phyloP scores from a whole-genome alignment of 2,113 vertebrate species.

The Alethe castanea region DNA sequence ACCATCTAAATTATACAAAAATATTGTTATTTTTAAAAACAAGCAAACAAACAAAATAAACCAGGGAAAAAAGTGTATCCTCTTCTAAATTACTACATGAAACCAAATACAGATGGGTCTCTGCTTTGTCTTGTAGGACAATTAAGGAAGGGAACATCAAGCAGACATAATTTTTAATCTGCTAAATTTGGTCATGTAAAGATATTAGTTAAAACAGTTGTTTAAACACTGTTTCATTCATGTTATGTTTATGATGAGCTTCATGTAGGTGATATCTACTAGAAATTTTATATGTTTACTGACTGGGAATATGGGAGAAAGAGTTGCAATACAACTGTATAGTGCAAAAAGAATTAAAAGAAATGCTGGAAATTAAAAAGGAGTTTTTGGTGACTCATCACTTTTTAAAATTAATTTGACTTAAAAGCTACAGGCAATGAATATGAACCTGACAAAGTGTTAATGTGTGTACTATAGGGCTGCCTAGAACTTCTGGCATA shows the following conservation, averaged over 20 bases:
- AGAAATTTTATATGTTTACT: background rate
- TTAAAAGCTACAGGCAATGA: fast-evolving
- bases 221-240: background rate
- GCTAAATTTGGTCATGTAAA: background rate
- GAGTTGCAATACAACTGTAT: background rate
- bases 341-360: background rate
- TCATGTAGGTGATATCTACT: background rate
- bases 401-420: background rate
- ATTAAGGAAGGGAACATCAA: background rate
- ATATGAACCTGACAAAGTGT: background rate
- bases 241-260: background rate
- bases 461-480: background rate
- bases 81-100: background rate
- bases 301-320: background rate
- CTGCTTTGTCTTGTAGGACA: background rate
- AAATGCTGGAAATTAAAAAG: background rate
- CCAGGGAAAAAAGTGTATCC: background rate
- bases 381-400: background rate
- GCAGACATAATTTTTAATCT: background rate
- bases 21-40: background rate
- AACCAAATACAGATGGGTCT: background rate
- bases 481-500: background rate
- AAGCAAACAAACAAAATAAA: background rate
- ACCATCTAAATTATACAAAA: background rate
- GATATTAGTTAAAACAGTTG: background rate